Evolutionary conservation across 2,113 vertebrate genomes (phyloP).

Genomic region (Dasyornis broadbenti): DNA sequence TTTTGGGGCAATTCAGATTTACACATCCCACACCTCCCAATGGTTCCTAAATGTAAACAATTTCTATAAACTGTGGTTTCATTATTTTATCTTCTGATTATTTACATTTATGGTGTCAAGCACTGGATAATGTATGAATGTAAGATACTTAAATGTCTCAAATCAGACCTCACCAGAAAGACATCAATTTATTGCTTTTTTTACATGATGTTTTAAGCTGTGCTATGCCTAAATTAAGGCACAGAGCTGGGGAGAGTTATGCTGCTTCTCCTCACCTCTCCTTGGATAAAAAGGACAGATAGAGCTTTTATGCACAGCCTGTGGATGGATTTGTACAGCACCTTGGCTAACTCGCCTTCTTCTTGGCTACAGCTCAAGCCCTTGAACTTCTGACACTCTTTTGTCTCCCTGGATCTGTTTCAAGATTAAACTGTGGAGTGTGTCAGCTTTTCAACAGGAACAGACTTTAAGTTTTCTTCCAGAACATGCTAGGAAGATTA

Average conservation of each 20-base stretch:
- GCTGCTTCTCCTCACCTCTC: neutral
- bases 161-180: neutral
- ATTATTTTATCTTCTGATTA: neutral
- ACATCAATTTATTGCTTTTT: neutral
- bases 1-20: neutral
- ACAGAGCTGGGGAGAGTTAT: neutral
- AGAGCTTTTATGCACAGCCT: neutral
- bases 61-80: neutral
- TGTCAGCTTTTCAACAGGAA: neutral
- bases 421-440: neutral
- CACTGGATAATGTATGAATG: neutral
- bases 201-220: neutral
- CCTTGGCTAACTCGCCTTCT: neutral
- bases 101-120: neutral
- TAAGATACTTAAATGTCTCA: neutral
- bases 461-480: neutral
- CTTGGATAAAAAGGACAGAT: neutral
- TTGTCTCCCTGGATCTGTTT: neutral
- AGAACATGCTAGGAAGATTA: neutral
- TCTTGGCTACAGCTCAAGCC: slow-evolving; percentile 38
- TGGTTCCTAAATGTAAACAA: neutral
- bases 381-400: slow-evolving; percentile 24
- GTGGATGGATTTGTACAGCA: neutral
- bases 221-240: neutral
- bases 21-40: neutral